phyloP scores from a whole-genome alignment of 2,113 vertebrate species.

The Oenanthe oenanthe region DNA sequence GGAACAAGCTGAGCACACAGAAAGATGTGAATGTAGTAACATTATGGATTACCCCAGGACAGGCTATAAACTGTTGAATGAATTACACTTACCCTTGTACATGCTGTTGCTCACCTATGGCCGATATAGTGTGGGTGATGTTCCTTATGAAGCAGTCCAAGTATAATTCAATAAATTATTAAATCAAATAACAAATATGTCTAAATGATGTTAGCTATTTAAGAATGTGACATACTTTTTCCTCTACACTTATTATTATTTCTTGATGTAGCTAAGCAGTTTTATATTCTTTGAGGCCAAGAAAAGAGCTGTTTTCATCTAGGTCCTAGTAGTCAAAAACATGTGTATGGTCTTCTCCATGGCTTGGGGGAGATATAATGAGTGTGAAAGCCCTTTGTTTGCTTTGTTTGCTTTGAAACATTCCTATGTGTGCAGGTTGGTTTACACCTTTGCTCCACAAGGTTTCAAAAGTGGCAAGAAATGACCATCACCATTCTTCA shows the following conservation, averaged over 20 bases:
- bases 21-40: background rate
- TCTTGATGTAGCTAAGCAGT: background rate
- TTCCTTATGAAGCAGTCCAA: slow-evolving; percentile 28
- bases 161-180: background rate
- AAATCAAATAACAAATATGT: background rate
- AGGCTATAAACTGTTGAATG: background rate
- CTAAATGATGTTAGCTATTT: slow-evolving; percentile 3
- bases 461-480: background rate
- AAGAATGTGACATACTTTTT: background rate
- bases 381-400: background rate
- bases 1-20: background rate
- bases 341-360: background rate
- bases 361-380: background rate
- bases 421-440: accelerated
- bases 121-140: background rate
- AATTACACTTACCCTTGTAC: background rate
- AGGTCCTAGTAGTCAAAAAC: background rate
- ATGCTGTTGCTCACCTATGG: background rate
- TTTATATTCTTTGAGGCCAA: background rate
- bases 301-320: background rate
- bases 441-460: background rate
- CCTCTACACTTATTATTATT: background rate
- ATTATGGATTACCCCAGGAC: background rate
- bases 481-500: background rate
- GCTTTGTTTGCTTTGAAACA: background rate